Conservation (phyloP, 2,888 invertebrate species). For the Cosmia pyralina region DNA sequence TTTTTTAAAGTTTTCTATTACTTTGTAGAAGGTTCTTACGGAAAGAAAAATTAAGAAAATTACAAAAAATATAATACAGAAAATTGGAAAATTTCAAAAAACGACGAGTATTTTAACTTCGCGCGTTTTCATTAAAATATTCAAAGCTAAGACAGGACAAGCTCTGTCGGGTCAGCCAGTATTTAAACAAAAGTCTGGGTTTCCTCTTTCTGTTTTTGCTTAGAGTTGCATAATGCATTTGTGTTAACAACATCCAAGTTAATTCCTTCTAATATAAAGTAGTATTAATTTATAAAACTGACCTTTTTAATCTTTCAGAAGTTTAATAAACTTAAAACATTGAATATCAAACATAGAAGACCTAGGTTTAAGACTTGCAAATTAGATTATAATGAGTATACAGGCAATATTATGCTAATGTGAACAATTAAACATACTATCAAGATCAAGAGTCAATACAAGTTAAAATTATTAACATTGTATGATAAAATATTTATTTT, state of each 20-base stretch:
- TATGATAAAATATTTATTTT: neutral
- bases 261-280: neutral
- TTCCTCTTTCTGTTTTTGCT: constrained; percentile 3
- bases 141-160: no score
- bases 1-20: no score
- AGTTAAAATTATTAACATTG: constrained; percentile 1
- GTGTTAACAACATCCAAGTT: neutral
- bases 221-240: neutral
- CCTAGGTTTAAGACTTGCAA: neutral
- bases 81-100: no score
- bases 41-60: no score
- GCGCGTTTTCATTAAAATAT: no score
- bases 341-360: neutral
- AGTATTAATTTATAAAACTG: neutral
- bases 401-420: constrained; percentile 19
- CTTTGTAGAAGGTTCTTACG: no score
- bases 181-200: constrained; percentile 8
- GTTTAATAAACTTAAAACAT: neutral
- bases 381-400: neutral
- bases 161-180: no score
- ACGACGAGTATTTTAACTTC: no score
- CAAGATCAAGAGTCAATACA: constrained; percentile 23
- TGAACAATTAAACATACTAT: constrained; percentile 4
- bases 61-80: no score
- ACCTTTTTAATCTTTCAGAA: neutral